Evolutionary conservation across 2,888 invertebrate species (phyloP).

Genomic region (Scaptomyza parva): DNA sequence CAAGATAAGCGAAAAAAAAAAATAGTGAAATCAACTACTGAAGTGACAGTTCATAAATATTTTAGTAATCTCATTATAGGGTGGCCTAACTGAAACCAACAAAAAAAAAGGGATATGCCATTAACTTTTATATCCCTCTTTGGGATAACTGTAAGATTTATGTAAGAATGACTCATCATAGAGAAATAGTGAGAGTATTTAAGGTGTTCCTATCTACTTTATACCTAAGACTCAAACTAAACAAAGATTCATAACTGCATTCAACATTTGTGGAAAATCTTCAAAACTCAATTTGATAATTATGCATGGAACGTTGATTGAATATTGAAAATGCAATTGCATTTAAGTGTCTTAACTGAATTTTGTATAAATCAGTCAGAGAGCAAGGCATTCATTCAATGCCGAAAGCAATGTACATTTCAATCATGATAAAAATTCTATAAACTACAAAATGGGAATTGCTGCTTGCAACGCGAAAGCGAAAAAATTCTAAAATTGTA

Average conservation of each 20-base stretch:
- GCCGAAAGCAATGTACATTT: conserved; percentile 65
- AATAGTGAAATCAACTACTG: conserved; percentile 12
- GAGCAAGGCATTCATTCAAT: conserved; percentile 49
- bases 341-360: conserved; percentile 23
- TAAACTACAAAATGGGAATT: conserved; percentile 55
- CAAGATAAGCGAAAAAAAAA: conserved; percentile 29
- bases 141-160: background rate
- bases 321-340: conserved; percentile 4
- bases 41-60: conserved; percentile 22
- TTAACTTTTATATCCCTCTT: conserved; percentile 15
- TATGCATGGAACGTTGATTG: background rate
- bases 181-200: background rate
- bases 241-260: too few relatives aligned
- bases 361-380: conserved; percentile 4
- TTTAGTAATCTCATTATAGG: background rate
- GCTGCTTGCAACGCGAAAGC: conserved; percentile 4
- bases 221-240: too few relatives aligned
- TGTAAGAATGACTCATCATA: conserved; percentile 16
- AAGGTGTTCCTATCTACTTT: background rate
- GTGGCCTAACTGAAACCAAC: conserved; percentile 12
- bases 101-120: conserved; percentile 7
- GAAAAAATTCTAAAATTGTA: conserved; percentile 73
- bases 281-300: background rate
- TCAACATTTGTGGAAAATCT: background rate
- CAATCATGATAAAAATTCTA: conserved; percentile 76